These are phyloP conservation scores for Sebastes nivosus DNA, from an alignment of 2,797 vertebrate genomes.

Conservation along the genomic window DNA sequence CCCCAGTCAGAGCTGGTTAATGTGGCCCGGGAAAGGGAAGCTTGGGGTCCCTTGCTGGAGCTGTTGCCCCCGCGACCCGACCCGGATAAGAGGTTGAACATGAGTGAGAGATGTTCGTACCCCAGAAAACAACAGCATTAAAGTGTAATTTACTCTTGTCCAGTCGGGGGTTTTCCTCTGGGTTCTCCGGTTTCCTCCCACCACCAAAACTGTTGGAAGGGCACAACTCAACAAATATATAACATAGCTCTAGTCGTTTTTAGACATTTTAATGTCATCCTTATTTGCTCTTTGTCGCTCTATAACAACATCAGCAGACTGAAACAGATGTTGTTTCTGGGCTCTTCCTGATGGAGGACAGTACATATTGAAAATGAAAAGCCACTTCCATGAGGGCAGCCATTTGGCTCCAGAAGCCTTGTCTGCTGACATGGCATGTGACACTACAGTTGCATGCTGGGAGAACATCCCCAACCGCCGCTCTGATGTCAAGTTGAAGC, in stretches of 20 bases:
- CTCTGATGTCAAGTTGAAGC: constrained; percentile 40
- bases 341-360: neutral
- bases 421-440: neutral
- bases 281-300: neutral
- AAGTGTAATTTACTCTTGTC: no score
- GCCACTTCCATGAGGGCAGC: neutral
- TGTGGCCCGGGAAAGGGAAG: no score
- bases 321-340: neutral
- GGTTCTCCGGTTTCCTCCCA: no score
- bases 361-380: neutral
- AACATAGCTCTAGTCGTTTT: neutral
- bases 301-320: neutral
- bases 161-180: no score
- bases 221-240: neutral
- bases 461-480: neutral
- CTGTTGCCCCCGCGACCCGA: no score
- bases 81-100: no score
- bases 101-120: no score
- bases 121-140: no score
- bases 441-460: constrained; percentile 12
- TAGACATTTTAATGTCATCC: neutral
- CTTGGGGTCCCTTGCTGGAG: no score
- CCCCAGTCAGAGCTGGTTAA: no score
- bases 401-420: neutral
- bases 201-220: neutral